phyloP scores from a whole-genome alignment of 2,113 vertebrate genomes.

The Daboia siamensis region DNA sequence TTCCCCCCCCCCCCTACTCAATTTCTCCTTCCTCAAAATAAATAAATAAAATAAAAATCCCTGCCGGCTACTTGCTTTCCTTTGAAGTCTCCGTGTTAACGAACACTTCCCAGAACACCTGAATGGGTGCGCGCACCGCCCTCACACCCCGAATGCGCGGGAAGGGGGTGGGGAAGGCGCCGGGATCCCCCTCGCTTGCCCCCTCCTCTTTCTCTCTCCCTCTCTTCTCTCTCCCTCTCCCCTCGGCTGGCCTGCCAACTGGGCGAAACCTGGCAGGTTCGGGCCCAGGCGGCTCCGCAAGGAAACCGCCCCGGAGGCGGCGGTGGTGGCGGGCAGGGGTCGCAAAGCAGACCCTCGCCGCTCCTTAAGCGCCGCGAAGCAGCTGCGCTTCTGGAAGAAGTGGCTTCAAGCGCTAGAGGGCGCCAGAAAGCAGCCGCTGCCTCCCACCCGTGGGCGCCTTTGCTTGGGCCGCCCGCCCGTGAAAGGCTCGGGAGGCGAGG shows the following conservation, averaged over 20 bases:
- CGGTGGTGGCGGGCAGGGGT: background rate
- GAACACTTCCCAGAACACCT: slow-evolving; percentile 1
- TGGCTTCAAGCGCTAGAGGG: background rate
- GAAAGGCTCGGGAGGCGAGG: background rate
- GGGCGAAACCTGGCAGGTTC: background rate
- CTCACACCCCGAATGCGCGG: background rate
- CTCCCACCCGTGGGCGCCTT: background rate
- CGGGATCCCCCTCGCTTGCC: background rate
- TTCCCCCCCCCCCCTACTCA: fast-evolving
- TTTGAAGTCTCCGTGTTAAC: slow-evolving; percentile 52
- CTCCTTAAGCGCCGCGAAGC: background rate
- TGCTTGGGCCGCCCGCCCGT: background rate
- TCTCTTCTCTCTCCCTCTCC: background rate
- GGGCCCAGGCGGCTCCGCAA: background rate
- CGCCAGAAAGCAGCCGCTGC: background rate
- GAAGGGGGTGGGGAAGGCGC: background rate
- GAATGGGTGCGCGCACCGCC: background rate
- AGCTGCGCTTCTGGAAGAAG: background rate
- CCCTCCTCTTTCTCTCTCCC: background rate
- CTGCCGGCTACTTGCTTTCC: slow-evolving; percentile 33
- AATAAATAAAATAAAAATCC: background rate
- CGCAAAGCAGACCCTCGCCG: background rate
- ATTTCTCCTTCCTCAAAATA: background rate
- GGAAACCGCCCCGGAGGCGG: background rate
- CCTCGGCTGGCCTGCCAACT: background rate